Conservation (phyloP, 2,888 invertebrate genomes). For the Lasius fuliginosus region DNA sequence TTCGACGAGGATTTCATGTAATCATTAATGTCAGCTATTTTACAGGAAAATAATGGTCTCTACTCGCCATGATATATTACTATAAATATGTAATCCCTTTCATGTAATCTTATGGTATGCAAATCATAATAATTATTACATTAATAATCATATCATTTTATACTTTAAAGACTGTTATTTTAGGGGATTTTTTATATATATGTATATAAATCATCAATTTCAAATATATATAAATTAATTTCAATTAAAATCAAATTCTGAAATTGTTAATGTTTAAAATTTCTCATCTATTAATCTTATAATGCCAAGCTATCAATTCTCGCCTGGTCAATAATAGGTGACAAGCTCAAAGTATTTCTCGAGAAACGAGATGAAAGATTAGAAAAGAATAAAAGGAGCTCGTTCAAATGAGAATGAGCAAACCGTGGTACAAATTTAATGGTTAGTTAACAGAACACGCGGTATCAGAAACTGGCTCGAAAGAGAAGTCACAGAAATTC, state of each 20-base stretch:
- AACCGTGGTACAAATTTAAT: slow-evolving; percentile 81
- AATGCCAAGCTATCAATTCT: neutral
- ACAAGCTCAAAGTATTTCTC: neutral
- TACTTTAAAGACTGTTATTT: neutral
- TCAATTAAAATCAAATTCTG: neutral
- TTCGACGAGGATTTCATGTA: slow-evolving; percentile 33
- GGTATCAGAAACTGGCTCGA: slow-evolving; percentile 76
- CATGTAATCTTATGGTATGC: neutral
- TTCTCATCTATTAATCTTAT: neutral
- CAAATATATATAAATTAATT: neutral
- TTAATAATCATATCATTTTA: neutral
- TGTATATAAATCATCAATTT: too few relatives aligned
- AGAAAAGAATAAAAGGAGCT: slow-evolving; percentile 67
- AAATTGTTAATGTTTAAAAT: neutral
- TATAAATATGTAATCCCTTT: neutral
- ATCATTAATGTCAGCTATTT: slow-evolving; percentile 48
- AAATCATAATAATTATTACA: neutral
- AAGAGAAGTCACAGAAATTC: slow-evolving; percentile 80
- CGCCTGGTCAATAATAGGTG: neutral
- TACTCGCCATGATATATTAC: slow-evolving; percentile 25
- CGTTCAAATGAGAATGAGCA: slow-evolving; percentile 75
- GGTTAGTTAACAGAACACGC: slow-evolving; percentile 80
- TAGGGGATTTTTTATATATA: neutral
- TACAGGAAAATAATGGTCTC: slow-evolving; percentile 39
- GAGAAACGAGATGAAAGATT: slow-evolving; percentile 63